Percentiles rank a stretch among this genome's conserved stretches.
Evolutionary conservation across 2,888 invertebrate genomes (phyloP).

Genomic region (Eubasilissa splendida): DNA sequence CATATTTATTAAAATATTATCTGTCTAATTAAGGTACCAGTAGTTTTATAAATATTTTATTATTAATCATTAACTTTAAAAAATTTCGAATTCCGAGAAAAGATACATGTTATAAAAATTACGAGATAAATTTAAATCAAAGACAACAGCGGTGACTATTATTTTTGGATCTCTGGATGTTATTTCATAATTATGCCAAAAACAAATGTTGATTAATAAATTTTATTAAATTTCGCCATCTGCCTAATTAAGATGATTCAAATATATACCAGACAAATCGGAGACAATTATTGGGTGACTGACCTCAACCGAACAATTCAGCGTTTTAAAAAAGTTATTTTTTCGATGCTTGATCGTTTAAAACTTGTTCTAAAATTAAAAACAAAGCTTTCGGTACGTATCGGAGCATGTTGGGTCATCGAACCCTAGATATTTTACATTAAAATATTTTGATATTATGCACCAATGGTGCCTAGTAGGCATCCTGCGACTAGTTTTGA

Average conservation of each 20-base stretch:
- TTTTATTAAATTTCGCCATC: not conserved
- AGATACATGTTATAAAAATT: too few relatives aligned
- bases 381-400: too few relatives aligned
- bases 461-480: not conserved
- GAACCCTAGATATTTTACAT: not conserved
- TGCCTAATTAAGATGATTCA: not conserved
- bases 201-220: not conserved
- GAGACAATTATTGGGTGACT: not conserved
- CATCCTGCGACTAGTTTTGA: not conserved
- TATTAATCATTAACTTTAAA: too few relatives aligned
- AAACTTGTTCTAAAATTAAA: not conserved
- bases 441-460: not conserved
- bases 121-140: too few relatives aligned
- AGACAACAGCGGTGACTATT: too few relatives aligned
- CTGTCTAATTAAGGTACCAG: too few relatives aligned
- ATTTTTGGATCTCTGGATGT: too few relatives aligned
- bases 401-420: not conserved
- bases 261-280: slow-evolving; percentile 8
- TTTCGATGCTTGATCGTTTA: not conserved
- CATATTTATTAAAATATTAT: too few relatives aligned
- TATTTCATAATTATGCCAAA: not conserved
- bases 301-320: not conserved
- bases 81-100: too few relatives aligned
- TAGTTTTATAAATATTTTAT: too few relatives aligned
- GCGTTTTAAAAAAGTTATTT: not conserved